phyloP scores from a whole-genome alignment of 64 coral and sea anemone genomes.

The Platygyra sinensis region DNA sequence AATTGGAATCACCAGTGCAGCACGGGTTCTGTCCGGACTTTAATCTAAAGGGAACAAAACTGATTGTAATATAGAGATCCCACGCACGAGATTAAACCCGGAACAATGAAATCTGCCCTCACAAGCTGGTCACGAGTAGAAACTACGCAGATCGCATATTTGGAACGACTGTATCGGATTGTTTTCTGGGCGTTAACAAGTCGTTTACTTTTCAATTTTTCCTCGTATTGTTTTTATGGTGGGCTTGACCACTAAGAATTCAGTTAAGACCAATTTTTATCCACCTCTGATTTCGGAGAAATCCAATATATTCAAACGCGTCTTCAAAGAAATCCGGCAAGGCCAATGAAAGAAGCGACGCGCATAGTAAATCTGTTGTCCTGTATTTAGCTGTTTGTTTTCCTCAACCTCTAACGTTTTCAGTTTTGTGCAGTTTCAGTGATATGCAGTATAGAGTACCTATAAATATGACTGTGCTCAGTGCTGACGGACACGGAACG shows the following conservation, averaged over 20 bases:
- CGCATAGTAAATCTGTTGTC: too few species aligned
- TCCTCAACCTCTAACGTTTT: too few species aligned
- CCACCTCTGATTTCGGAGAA: background rate
- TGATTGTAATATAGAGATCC: background rate
- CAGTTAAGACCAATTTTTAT: background rate
- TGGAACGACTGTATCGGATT: background rate
- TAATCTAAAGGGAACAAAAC: background rate
- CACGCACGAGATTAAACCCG: background rate
- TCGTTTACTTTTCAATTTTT: background rate
- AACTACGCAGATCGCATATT: background rate
- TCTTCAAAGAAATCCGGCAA: constrained; percentile 21
- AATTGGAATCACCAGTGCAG: background rate
- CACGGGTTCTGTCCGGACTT: background rate
- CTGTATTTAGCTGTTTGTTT: too few species aligned
- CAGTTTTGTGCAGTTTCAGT: too few species aligned
- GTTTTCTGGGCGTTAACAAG: background rate
- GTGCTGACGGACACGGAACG: too few species aligned
- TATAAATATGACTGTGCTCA: too few species aligned
- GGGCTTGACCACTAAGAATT: constrained; percentile 20
- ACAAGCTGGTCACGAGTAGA: background rate
- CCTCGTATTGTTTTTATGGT: background rate
- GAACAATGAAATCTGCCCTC: background rate
- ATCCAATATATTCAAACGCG: background rate
- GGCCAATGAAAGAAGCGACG: too few species aligned
- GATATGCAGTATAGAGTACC: too few species aligned